Evolutionary conservation across 2,113 vertebrate species (phyloP), one percentile per base, ranked within the genome.

Genomic region (Syngnathus scovelli): DNA sequence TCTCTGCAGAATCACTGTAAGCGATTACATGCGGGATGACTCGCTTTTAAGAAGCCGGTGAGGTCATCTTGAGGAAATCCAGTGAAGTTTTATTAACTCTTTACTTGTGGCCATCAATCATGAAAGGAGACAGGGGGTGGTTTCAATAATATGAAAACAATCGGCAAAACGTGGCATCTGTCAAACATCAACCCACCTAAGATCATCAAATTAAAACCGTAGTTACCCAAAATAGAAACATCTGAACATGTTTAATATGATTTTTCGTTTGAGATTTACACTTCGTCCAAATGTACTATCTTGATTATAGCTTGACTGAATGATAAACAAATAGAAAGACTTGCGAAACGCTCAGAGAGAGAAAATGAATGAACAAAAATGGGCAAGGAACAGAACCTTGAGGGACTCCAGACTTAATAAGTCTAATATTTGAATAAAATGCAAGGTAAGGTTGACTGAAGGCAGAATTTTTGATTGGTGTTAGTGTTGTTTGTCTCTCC

Each of bases 1-100:
- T 44, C 21, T 62, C 61, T 15, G n/a, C 21, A 23, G 41, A 43
- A 62, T 44, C 41, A 44, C 61, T 62, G 39, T 15, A 62, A 62
- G 12, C n/a, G 39, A 62, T 62, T 43, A 62, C 12, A 62, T 62
- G 61, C 21, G 39, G 41, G 41, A 16, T 43, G 39, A 27, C 41
- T 61, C 36, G 10, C n/a, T 62, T 23, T 43, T 44, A 62, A 62
- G 41, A 23, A 46, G 39, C 27, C 39, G 39, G 12, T 62, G 61
- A 62, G 41, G n/a, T 44, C 61, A 62, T 62, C 13, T 23, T 23
- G 12, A 44, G 7, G 39, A 44, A 62, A 43, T 62, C 1, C 13
- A 61, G 38, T 41, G 19, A 61, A n/a, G 41, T 62, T 62, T 52
- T 23, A 8, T 21, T 15, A 44, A 44, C 19, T 33, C 60, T 61